Percentiles rank a stretch among this genome's conserved stretches.
Conservation (phyloP, 2,888 invertebrate genomes). For the Fragum whitleyi region DNA sequence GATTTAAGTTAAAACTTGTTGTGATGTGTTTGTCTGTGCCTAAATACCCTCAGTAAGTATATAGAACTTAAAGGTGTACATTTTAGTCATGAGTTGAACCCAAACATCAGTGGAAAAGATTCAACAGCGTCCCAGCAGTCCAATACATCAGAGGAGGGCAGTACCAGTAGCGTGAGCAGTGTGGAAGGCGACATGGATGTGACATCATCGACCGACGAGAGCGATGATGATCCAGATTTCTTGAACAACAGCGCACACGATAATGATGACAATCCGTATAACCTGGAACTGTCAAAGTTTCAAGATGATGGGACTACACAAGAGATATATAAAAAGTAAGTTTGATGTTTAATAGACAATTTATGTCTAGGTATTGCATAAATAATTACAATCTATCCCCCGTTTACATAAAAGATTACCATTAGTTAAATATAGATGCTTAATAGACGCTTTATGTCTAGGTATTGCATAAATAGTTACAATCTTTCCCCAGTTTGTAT, state of each 20-base stretch:
- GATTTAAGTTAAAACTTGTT: too few species aligned
- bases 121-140: slow-evolving; percentile 88
- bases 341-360: too few species aligned
- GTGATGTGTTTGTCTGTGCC: too few species aligned
- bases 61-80: too few species aligned
- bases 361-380: too few species aligned
- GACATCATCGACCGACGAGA: slow-evolving; percentile 42
- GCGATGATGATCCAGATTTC: slow-evolving; percentile 6
- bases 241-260: slow-evolving; percentile 3
- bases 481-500: too few species aligned
- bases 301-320: slow-evolving; percentile 50
- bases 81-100: slow-evolving; percentile 77
- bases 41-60: too few species aligned
- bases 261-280: slow-evolving; percentile 51
- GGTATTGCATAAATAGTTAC: too few species aligned
- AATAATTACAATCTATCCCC: neutral
- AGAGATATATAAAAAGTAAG: slow-evolving; percentile 54
- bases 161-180: slow-evolving; percentile 85
- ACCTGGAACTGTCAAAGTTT: slow-evolving; percentile 46
- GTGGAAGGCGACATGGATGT: slow-evolving; percentile 54
- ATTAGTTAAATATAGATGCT: too few species aligned
- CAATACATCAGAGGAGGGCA: slow-evolving; percentile 85
- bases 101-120: slow-evolving; percentile 83
- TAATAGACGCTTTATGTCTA: neutral
- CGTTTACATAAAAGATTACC: too few species aligned